Evolutionary conservation across 2,797 vertebrate species (phyloP), one percentile per base, ranked within the genome.

Genomic region (Gephyroberyx darwinii): DNA sequence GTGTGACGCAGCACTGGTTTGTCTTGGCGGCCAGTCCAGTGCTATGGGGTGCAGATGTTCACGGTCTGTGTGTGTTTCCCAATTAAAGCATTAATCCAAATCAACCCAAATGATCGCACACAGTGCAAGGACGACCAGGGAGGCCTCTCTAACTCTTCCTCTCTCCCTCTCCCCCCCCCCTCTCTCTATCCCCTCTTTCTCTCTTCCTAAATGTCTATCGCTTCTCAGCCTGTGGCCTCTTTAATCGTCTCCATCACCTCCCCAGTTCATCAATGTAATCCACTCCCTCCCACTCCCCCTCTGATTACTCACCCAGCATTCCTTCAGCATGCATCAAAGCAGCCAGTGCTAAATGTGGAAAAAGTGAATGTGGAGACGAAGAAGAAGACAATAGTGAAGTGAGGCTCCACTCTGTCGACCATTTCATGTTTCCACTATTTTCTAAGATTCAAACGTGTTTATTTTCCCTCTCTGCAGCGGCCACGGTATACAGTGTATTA

Each of bases 41-140:
- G 68, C 91, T 92, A 92, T 92, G 92, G 89, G 86, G 90, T 85
- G 89, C 94, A 94, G 93, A 94, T 94, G 93, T 92, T 91, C 90
- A 91, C 80, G 58, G 87, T 87, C 89, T 92, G 86, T 91, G 88
- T 91, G 90, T 82, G 84, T 92, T 94, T 93, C 91, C 85, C 92
- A 94, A 93, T 94, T 94, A 93, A 94, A 93, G 90, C 92, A 93
- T 94, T 94, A 93, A 94, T 95, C 90, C 92, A 94, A 94, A 94
- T 95, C 92, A 93, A 89, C 88, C 83, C 78, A 90, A 92, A 92
- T 89, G 90, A 92, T 92, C 88, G 80, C 91, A 91, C 90, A 86
- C 80, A 20, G 85, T 58, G 83, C 83, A 86, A 88, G 82, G 65
- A 88, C 83, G 74, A 88, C 78, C 85, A 90, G 73, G 80, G 88